A percentile compares a stretch with the other conserved stretches of the same genome.
Conservation (phyloP, 1,140 invertebrate genomes). For the Rhynchophorus ferrugineus region DNA sequence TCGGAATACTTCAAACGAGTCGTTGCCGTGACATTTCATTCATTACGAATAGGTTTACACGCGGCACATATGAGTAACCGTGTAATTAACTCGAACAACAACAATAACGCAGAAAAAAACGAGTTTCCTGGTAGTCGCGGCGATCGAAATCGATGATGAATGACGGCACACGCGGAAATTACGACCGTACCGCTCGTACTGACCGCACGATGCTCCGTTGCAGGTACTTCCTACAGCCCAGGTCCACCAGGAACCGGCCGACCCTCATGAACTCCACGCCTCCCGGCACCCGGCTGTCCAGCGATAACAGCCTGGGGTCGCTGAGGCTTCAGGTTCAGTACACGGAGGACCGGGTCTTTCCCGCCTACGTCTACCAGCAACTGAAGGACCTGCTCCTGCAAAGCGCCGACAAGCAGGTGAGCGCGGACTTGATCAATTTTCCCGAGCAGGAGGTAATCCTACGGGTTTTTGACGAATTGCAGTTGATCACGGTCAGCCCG, state of each 20-base stretch:
- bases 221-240: conserved; percentile 80
- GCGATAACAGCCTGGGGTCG: conserved; percentile 63
- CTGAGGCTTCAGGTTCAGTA: conserved; percentile 79
- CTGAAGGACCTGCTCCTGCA: conserved; percentile 67
- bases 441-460: too few relatives aligned
- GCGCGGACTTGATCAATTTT: conserved; percentile 3
- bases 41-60: too few relatives aligned
- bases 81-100: too few relatives aligned
- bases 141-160: too few relatives aligned
- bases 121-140: too few relatives aligned
- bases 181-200: too few relatives aligned
- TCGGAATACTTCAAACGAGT: too few relatives aligned
- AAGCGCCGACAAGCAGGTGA: conserved; percentile 55
- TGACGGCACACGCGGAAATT: too few relatives aligned
- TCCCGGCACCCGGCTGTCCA: conserved; percentile 56
- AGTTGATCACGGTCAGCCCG: conserved; percentile 77
- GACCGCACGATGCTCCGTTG: conserved; percentile 24
- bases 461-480: conserved; percentile 38
- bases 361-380: conserved; percentile 67
- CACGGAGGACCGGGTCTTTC: conserved; percentile 81
- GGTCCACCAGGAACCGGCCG: conserved; percentile 53
- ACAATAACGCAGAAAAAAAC: too few relatives aligned
- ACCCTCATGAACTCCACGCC: conserved; percentile 57
- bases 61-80: too few relatives aligned
- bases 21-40: too few relatives aligned